Conservation (phyloP, 1,140 invertebrate genomes). For the Parasteatoda tepidariorum region DNA sequence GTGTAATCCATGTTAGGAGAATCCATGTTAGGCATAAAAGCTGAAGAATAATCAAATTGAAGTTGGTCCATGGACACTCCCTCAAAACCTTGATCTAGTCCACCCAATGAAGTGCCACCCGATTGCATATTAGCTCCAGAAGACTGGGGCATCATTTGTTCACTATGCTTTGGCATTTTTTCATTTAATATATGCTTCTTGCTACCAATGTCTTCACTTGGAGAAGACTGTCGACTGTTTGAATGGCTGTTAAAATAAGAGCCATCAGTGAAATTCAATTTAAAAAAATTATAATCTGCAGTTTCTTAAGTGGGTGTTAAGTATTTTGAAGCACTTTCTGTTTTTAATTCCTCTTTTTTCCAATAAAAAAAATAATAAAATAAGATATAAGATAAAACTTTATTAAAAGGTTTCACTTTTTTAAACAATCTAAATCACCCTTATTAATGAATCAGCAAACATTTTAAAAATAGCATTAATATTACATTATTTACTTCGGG, state of each 20-base stretch:
- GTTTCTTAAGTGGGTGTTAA: too few species aligned
- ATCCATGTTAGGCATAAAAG: constrained; percentile 69
- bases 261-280: too few species aligned
- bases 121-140: constrained; percentile 52
- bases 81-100: constrained; percentile 63
- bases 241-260: constrained; percentile 38
- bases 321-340: too few species aligned
- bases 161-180: constrained; percentile 41
- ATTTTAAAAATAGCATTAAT: too few species aligned
- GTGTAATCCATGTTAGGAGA: constrained; percentile 70
- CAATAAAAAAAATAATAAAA: too few species aligned
- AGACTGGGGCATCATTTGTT: constrained; percentile 58
- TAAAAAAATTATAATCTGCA: too few species aligned
- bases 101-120: constrained; percentile 8
- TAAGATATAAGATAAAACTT: too few species aligned
- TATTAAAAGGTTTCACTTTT: too few species aligned
- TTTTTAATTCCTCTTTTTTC: too few species aligned
- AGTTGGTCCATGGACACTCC: constrained; percentile 68
- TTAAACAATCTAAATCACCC: too few species aligned
- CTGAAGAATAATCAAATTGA: constrained; percentile 68
- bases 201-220: constrained; percentile 83
- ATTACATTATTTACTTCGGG: too few species aligned
- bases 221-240: constrained; percentile 86
- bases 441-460: too few species aligned
- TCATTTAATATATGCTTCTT: constrained; percentile 69